A percentile compares a stretch with the other conserved stretches of the same genome.
Evolutionary conservation across 92 coral and sea anemone species (phyloP).

Genomic region (Heliopora coerulea): DNA sequence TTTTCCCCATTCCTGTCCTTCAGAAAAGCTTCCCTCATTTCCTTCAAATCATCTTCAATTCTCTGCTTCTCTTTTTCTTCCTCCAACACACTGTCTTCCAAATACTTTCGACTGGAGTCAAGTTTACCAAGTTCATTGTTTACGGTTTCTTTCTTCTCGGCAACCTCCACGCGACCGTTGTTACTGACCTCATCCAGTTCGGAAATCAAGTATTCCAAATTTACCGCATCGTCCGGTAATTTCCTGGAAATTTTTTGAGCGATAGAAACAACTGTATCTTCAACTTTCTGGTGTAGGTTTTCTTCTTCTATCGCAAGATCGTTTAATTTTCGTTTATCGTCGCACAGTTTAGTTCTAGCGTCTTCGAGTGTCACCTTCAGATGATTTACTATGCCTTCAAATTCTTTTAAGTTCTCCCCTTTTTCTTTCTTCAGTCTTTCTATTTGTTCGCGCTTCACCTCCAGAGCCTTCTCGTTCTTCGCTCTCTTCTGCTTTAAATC

Average conservation of each 20-base stretch:
- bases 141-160: conserved; percentile 66
- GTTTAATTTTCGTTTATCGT: conserved; percentile 70
- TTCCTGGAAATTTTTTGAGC: conserved; percentile 62
- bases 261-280: conserved; percentile 55
- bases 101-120: not conserved
- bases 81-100: conserved; percentile 55
- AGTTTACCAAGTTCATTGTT: not conserved
- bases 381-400: conserved; percentile 66
- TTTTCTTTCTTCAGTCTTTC: conserved; percentile 71
- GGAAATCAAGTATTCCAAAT: conserved; percentile 33
- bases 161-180: conserved; percentile 73
- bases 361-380: conserved; percentile 71
- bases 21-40: conserved; percentile 71
- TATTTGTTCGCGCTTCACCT: conserved; percentile 57
- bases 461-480: conserved; percentile 65
- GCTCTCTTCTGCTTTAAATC: conserved; percentile 55
- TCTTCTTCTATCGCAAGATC: conserved; percentile 66
- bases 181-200: conserved; percentile 76
- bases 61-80: conserved; percentile 81
- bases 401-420: conserved; percentile 58
- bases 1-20: conserved; percentile 71
- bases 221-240: conserved; percentile 63
- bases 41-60: conserved; percentile 73
- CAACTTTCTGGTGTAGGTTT: conserved; percentile 52
- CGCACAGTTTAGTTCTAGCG: conserved; percentile 67